Conservation (phyloP, 2,888 invertebrate species). For the Plagodis pulveraria region DNA sequence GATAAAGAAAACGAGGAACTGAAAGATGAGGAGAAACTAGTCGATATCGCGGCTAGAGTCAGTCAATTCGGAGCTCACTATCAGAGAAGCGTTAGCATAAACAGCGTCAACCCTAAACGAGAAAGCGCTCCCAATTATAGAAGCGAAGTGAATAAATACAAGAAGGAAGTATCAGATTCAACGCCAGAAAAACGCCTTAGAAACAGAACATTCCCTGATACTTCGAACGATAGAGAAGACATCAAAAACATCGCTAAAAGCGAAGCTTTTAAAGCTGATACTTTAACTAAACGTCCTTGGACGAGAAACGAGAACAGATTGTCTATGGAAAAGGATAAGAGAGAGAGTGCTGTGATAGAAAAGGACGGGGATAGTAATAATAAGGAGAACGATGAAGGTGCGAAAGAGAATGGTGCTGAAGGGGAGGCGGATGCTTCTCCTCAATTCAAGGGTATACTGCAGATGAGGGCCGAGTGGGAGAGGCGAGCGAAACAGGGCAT, state of each 20-base stretch:
- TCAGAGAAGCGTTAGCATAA: slow-evolving; percentile 76
- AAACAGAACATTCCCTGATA: slow-evolving; percentile 80
- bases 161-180: slow-evolving; percentile 80
- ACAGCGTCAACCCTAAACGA: slow-evolving; percentile 71
- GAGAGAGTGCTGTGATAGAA: slow-evolving; percentile 75
- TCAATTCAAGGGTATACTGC: slow-evolving; percentile 89
- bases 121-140: slow-evolving; percentile 74
- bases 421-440: slow-evolving; percentile 76
- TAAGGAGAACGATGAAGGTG: slow-evolving; percentile 60
- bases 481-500: slow-evolving; percentile 89
- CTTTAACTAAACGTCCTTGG: slow-evolving; percentile 72
- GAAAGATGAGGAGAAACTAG: slow-evolving; percentile 65
- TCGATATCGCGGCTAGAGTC: slow-evolving; percentile 74
- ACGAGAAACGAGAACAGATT: slow-evolving; percentile 71
- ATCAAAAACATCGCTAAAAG: slow-evolving; percentile 72
- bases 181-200: slow-evolving; percentile 79
- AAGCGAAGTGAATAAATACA: slow-evolving; percentile 77
- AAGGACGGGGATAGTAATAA: slow-evolving; percentile 56
- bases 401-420: slow-evolving; percentile 58
- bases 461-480: slow-evolving; percentile 92
- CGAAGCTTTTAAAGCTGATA: slow-evolving; percentile 77
- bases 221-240: slow-evolving; percentile 77
- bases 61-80: slow-evolving; percentile 77
- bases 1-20: slow-evolving; percentile 89
- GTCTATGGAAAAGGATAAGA: slow-evolving; percentile 67